These are phyloP conservation scores for Thera obeliscata DNA, from an alignment of 2,888 invertebrate genomes.

Conservation along the genomic window DNA sequence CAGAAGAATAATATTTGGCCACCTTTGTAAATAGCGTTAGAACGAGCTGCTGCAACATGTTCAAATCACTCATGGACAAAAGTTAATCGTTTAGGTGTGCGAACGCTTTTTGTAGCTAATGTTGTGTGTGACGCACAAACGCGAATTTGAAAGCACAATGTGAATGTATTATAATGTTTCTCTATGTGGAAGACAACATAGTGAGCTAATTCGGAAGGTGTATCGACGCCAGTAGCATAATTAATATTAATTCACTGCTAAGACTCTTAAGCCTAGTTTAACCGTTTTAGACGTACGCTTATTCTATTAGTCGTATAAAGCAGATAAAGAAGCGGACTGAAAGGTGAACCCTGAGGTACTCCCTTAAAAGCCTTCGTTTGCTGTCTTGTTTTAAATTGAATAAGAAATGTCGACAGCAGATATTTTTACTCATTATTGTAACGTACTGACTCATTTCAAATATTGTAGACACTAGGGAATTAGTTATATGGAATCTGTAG, in stretches of 20 bases:
- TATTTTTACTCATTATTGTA: slow-evolving; percentile 51
- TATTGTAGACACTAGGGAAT: slow-evolving; percentile 41
- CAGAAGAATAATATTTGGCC: slow-evolving; percentile 84
- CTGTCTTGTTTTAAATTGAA: slow-evolving; percentile 34
- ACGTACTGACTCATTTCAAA: slow-evolving; percentile 61
- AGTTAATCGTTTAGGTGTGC: slow-evolving; percentile 53
- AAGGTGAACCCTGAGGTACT: slow-evolving; percentile 39
- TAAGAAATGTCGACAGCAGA: slow-evolving; percentile 42
- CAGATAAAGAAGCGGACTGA: slow-evolving; percentile 31
- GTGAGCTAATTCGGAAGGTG: slow-evolving; percentile 70
- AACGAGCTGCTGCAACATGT: slow-evolving; percentile 75
- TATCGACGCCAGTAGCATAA: slow-evolving; percentile 60
- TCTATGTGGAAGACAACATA: slow-evolving; percentile 81
- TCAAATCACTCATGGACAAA: slow-evolving; percentile 71
- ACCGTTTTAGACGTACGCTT: slow-evolving; percentile 46
- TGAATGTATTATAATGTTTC: slow-evolving; percentile 58
- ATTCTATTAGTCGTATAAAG: slow-evolving; percentile 38
- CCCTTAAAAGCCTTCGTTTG: slow-evolving; percentile 37
- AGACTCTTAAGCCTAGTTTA: slow-evolving; percentile 53
- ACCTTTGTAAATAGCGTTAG: slow-evolving; percentile 80
- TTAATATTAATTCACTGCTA: slow-evolving; percentile 56
- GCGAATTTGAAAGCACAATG: slow-evolving; percentile 66
- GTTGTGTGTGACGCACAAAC: slow-evolving; percentile 69
- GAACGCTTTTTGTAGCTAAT: slow-evolving; percentile 56
- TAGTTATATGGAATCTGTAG: slow-evolving; percentile 56